Percentiles rank a stretch among this genome's conserved stretches.
Conservation (phyloP, 2,888 invertebrate genomes). For the Acanthosoma haemorrhoidale region DNA sequence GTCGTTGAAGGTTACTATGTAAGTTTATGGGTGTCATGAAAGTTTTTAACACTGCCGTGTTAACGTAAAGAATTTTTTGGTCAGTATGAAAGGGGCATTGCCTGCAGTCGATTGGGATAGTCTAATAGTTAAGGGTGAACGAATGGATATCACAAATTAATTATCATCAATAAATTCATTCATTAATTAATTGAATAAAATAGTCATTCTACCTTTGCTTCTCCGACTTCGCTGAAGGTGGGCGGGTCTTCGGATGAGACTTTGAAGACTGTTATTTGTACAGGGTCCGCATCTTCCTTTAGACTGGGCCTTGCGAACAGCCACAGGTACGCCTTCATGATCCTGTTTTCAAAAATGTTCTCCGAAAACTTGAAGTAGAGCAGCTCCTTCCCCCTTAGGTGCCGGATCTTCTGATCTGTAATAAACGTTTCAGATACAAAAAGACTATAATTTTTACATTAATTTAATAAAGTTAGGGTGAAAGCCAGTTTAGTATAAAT, state of each 20-base stretch:
- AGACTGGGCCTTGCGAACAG: conserved; percentile 55
- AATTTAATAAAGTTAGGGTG: no score
- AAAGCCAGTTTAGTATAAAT: no score
- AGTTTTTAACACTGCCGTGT: no score
- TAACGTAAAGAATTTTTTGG: no score
- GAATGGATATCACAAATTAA: no score
- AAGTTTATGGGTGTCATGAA: no score
- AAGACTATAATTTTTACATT: neutral
- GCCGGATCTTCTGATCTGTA: conserved; percentile 62
- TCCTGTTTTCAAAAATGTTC: conserved; percentile 63
- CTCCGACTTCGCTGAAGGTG: conserved; percentile 17
- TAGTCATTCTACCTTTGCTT: conserved; percentile 35
- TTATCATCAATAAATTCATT: no score
- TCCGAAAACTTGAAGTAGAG: conserved; percentile 68
- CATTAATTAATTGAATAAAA: no score
- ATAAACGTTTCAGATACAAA: neutral
- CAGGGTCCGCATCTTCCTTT: conserved; percentile 46
- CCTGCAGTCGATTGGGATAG: no score
- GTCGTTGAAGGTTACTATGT: no score
- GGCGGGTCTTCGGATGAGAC: conserved; percentile 40
- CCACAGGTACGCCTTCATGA: conserved; percentile 64
- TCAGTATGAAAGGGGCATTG: no score
- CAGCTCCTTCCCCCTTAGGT: conserved; percentile 60
- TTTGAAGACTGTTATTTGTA: conserved; percentile 46
- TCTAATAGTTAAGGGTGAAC: no score